A percentile compares a stretch with the other conserved stretches of the same genome.
phyloP scores from a whole-genome alignment of 2,113 vertebrate genomes.

The Cyanocitta stelleri region DNA sequence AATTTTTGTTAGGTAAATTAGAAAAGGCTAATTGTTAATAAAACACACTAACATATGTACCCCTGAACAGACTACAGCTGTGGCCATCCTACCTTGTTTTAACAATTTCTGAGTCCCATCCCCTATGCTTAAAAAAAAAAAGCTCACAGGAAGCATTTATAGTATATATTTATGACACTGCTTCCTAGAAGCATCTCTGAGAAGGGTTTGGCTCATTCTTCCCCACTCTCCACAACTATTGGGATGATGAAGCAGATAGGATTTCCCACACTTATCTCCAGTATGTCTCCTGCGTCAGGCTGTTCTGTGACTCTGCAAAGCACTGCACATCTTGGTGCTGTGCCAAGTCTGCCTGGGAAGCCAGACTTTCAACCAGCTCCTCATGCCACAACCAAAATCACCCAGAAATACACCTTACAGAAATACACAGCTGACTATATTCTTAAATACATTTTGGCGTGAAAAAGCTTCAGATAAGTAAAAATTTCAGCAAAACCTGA shows the following conservation, averaged over 20 bases:
- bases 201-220: background rate
- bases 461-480: background rate
- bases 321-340: background rate
- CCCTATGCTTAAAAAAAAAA: background rate
- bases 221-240: background rate
- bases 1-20: background rate
- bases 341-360: conserved; percentile 33
- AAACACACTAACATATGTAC: background rate
- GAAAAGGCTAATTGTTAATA: background rate
- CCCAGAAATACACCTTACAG: background rate
- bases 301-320: conserved; percentile 45
- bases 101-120: background rate
- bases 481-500: background rate
- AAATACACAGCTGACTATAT: background rate
- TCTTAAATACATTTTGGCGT: background rate
- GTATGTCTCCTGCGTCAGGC: conserved; percentile 5
- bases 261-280: conserved; percentile 25
- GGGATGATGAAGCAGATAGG: background rate
- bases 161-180: background rate
- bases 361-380: background rate
- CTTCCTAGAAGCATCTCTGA: conserved; percentile 20
- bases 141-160: background rate
- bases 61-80: background rate
- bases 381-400: background rate
- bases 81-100: background rate